These are phyloP conservation scores for Amphiprion percula DNA, from an alignment of 2,113 vertebrate genomes.

Conservation along the genomic window DNA sequence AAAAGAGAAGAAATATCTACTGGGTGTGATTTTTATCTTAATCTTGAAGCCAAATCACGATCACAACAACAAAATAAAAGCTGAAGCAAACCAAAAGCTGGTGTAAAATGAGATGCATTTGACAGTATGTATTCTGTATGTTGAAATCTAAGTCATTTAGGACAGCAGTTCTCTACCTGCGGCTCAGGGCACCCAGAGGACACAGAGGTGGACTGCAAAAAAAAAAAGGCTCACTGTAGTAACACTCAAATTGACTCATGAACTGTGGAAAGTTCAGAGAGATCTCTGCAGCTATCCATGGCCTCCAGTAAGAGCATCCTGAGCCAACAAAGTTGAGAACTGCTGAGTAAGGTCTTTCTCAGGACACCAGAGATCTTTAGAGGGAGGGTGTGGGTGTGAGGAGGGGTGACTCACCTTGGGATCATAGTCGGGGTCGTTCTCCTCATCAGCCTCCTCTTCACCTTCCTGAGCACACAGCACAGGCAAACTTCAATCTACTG, in stretches of 20 bases:
- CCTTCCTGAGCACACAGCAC: constrained; percentile 88
- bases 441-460: constrained; percentile 98
- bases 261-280: not conserved
- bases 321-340: constrained; percentile 63
- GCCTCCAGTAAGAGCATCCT: constrained; percentile 12
- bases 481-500: constrained; percentile 17
- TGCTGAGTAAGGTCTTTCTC: constrained; percentile 55
- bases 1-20: not conserved
- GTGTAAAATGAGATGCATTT: constrained; percentile 70
- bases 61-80: constrained; percentile 39
- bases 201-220: not conserved
- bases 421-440: constrained; percentile 98
- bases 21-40: not conserved
- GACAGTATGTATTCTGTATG: constrained; percentile 75
- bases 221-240: not conserved
- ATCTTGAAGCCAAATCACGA: constrained; percentile 33
- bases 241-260: not conserved
- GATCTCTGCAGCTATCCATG: not conserved
- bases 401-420: constrained; percentile 88
- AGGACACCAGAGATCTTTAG: constrained; percentile 54
- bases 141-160: constrained; percentile 58
- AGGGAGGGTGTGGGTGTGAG: not conserved
- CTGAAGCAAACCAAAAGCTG: constrained; percentile 60
- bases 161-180: constrained; percentile 57
- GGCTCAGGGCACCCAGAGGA: constrained; percentile 17